Evolutionary conservation across 2,113 vertebrate species (phyloP).

Genomic region (Dromas ardeola): DNA sequence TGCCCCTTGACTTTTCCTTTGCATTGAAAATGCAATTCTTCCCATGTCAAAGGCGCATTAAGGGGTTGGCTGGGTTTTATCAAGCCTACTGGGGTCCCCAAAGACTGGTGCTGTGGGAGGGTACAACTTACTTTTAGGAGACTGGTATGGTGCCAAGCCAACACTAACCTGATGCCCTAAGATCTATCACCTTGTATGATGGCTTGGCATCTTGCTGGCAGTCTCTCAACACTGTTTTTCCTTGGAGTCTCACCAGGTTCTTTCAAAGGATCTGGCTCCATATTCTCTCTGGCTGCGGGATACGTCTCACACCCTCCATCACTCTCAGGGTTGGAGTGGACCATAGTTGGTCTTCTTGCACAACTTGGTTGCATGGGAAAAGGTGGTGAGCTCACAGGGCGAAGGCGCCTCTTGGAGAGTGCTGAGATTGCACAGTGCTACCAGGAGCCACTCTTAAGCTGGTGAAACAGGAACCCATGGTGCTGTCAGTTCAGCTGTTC

Average conservation of each 20-base stretch:
- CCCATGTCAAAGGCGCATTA: background rate
- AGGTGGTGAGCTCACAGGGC: background rate
- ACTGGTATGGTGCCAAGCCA: background rate
- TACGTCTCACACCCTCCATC: background rate
- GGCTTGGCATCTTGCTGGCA: background rate
- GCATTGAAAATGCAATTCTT: background rate
- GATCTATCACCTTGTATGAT: rapidly evolving
- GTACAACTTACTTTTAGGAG: background rate
- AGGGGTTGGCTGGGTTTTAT: background rate
- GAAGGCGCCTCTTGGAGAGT: background rate
- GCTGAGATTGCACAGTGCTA: background rate
- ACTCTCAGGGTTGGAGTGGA: background rate
- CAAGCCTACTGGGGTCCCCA: background rate
- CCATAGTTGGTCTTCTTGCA: background rate
- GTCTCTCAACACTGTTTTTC: background rate
- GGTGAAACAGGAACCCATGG: background rate
- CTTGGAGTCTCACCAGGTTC: background rate
- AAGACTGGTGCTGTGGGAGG: background rate
- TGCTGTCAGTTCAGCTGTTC: background rate
- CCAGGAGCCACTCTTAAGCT: background rate
- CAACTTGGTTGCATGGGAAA: background rate
- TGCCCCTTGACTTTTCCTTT: background rate
- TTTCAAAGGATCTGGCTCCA: background rate
- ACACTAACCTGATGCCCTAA: background rate
- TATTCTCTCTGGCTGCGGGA: background rate